Percentiles rank a stretch among this genome's conserved stretches.
phyloP scores from a whole-genome alignment of 2,113 vertebrate species.

The Aphyosemion australe region DNA sequence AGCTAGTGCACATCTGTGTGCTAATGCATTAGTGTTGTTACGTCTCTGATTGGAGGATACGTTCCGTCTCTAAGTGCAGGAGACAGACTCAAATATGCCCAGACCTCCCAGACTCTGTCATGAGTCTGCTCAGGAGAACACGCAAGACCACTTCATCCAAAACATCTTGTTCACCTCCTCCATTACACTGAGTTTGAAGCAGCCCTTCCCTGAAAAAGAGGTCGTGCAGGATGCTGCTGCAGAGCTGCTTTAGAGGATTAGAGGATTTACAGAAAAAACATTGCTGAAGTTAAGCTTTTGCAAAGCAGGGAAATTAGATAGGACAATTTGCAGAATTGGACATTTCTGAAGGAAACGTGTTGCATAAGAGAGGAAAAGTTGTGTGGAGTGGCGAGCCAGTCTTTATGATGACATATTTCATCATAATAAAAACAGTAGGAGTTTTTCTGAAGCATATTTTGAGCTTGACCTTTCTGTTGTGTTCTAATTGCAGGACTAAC shows the following conservation, averaged over 20 bases:
- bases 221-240: constrained; percentile 47
- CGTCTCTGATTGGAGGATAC: too few species aligned
- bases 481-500: constrained; percentile 47
- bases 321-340: constrained; percentile 68
- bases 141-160: constrained; percentile 3
- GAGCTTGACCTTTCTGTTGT: neutral
- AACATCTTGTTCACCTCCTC: constrained; percentile 48
- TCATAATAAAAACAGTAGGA: neutral
- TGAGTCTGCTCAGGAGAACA: constrained; percentile 8
- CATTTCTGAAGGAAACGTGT: constrained; percentile 43
- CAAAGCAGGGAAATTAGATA: constrained; percentile 68
- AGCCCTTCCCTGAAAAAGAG: constrained; percentile 46
- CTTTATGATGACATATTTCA: constrained; percentile 14
- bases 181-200: constrained; percentile 54
- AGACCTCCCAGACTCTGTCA: too few species aligned
- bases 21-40: too few species aligned
- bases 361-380: constrained; percentile 8
- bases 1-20: too few species aligned
- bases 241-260: constrained; percentile 69
- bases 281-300: constrained; percentile 69
- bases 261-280: constrained; percentile 63
- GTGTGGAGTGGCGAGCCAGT: neutral
- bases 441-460: too few species aligned
- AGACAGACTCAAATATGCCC: too few species aligned
- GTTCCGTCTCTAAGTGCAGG: too few species aligned